A percentile compares a stretch with the other conserved stretches of the same genome.
Evolutionary conservation across 2,888 invertebrate species (phyloP).

Genomic region (Sepioteuthis lessoniana): DNA sequence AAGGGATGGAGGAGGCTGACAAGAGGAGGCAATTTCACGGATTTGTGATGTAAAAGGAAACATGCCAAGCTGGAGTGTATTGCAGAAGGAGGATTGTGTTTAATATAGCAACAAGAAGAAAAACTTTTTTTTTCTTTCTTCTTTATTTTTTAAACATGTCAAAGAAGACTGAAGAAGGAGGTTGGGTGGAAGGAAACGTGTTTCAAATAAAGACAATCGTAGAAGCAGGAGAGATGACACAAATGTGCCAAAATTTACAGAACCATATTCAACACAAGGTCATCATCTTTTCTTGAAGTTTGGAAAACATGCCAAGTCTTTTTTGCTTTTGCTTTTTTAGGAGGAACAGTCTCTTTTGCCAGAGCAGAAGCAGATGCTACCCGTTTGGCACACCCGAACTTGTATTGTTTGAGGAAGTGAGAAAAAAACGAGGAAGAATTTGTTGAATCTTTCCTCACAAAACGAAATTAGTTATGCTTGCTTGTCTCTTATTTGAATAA

Average conservation of each 20-base stretch:
- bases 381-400: neutral
- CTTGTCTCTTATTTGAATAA: neutral
- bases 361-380: neutral
- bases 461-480: neutral
- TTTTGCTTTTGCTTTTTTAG: neutral
- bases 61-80: neutral
- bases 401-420: neutral
- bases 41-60: neutral
- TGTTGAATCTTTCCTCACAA: neutral
- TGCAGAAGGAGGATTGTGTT: neutral
- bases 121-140: neutral
- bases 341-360: neutral
- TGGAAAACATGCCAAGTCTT: constrained; percentile 14
- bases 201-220: neutral
- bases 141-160: neutral
- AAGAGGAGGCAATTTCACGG: neutral
- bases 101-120: neutral
- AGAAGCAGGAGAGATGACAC: neutral
- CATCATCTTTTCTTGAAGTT: neutral
- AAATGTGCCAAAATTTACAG: neutral
- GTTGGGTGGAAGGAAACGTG: too few relatives aligned
- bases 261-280: neutral
- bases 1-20: neutral
- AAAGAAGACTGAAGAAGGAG: neutral
- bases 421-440: neutral